These are phyloP conservation scores for Neolamprologus longior DNA, from an alignment of 2,113 vertebrate genomes.

Conservation along the genomic window DNA sequence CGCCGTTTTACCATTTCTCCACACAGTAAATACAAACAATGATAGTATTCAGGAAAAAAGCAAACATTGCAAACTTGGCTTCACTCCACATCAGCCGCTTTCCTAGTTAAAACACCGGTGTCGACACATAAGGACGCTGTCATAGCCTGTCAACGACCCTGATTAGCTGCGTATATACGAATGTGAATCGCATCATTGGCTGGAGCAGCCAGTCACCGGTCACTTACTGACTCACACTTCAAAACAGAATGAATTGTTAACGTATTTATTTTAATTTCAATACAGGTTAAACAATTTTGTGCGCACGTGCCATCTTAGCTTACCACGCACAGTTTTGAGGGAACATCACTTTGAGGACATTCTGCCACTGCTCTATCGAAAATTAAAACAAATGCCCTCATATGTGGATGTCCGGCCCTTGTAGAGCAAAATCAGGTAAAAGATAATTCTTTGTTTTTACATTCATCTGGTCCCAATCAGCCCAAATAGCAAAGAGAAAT, in stretches of 20 bases:
- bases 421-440: not conserved
- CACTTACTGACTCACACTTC: not conserved
- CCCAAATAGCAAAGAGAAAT: not conserved
- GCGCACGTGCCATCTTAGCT: not conserved
- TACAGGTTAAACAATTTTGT: not conserved
- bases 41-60: not conserved
- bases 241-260: not conserved
- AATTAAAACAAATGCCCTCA: not conserved
- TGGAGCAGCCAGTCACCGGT: not conserved
- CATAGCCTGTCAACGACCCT: rapidly evolving
- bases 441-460: not conserved
- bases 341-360: not conserved
- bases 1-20: rapidly evolving
- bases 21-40: not conserved
- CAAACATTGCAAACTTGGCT: not conserved
- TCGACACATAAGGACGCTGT: not conserved
- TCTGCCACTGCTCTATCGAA: not conserved
- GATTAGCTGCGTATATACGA: rapidly evolving
- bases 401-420: not conserved
- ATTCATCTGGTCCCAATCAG: not conserved
- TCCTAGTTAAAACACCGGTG: not conserved
- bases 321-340: too few relatives aligned
- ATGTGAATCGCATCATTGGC: not conserved
- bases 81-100: not conserved
- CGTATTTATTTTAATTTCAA: not conserved